Evolutionary conservation across 2,113 vertebrate genomes (phyloP), one percentile per base, ranked within the genome.

Genomic region (Prionailurus bengalensis): DNA sequence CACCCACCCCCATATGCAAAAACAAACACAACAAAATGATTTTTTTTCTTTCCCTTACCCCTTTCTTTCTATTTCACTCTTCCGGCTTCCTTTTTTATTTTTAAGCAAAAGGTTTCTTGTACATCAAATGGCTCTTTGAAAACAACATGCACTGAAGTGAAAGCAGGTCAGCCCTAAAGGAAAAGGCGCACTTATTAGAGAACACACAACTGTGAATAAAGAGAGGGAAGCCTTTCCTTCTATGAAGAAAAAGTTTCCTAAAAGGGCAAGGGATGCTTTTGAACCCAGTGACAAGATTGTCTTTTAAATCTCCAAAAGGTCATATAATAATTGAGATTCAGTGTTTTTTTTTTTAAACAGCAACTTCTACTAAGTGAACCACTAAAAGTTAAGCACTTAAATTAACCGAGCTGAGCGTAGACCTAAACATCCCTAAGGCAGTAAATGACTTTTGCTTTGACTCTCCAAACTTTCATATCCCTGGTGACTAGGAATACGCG

Each of bases 41-140:
- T 82, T 48, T 93, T 92, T 80, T 45, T 65, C 95, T 48, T 93
- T 29, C 61, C 36, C 87, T 36, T 29, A 81, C 73, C 53, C 13
- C 29, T 80, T 92, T 89, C n/a, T 95, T 97, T 86, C 91, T 88
- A 42, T 91, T 94, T 96, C 79, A 91, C 61, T 97, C 25, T 97
- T 94, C 36, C 1, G 3, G 42, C 33, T 94, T 96, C 55, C 55
- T 94, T 92, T 98, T 93, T 97, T 96, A 90, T 96, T 98, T 98
- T 97, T 95, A 96, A 97, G 96, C 71, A 96, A 97, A 97, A 97
- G 86, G 78, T 96, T 97, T 91, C 94, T 88, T 95, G 31, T 96
- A 98, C 97, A 97, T 97, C 97, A 98, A 98, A 98, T 95, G 36
- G 27, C 78, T 98, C 98, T 98, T 98, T 98, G 95, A 97, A 97